These are phyloP conservation scores for Caenorhabditis angaria DNA, from an alignment of 2,888 invertebrate genomes.

Conservation along the genomic window DNA sequence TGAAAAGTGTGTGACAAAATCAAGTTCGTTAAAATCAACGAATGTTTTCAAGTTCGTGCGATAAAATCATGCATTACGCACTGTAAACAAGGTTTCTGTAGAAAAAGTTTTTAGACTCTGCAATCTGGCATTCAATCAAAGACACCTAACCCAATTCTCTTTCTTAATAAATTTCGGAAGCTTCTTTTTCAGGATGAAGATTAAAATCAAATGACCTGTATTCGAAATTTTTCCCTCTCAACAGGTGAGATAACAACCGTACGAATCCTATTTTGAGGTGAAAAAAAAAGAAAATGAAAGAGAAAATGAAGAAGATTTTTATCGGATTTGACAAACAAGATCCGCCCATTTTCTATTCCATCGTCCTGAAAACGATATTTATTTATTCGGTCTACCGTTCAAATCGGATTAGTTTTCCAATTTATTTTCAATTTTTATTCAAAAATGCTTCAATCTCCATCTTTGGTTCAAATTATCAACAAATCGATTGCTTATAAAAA, in stretches of 20 bases:
- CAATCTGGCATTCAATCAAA: too few species aligned
- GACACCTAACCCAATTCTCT: background rate
- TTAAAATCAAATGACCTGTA: slow-evolving; percentile 5
- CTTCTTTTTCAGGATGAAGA: background rate
- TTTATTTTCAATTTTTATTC: slow-evolving; percentile 5
- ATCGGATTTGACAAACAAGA: background rate
- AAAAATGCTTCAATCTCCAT: slow-evolving; percentile 35
- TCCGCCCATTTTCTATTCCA: background rate
- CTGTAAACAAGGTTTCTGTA: too few species aligned
- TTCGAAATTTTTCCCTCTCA: background rate
- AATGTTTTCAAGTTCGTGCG: too few species aligned
- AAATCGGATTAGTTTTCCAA: background rate
- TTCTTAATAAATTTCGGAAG: background rate
- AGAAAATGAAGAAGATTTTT: slow-evolving; percentile 2
- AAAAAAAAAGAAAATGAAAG: background rate
- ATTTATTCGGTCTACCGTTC: background rate
- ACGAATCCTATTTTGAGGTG: slow-evolving; percentile 1
- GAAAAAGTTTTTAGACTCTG: too few species aligned
- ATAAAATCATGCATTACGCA: too few species aligned
- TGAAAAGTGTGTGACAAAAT: too few species aligned
- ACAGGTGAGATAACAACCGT: slow-evolving; percentile 6
- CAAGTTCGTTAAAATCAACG: too few species aligned
- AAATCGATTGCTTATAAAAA: slow-evolving; percentile 50
- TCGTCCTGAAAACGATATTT: slow-evolving; percentile 6
- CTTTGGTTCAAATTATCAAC: slow-evolving; percentile 32